Base-by-base conservation (phyloP, 2,113 vertebrate genomes). In the Phainopepla nitens region DNA sequence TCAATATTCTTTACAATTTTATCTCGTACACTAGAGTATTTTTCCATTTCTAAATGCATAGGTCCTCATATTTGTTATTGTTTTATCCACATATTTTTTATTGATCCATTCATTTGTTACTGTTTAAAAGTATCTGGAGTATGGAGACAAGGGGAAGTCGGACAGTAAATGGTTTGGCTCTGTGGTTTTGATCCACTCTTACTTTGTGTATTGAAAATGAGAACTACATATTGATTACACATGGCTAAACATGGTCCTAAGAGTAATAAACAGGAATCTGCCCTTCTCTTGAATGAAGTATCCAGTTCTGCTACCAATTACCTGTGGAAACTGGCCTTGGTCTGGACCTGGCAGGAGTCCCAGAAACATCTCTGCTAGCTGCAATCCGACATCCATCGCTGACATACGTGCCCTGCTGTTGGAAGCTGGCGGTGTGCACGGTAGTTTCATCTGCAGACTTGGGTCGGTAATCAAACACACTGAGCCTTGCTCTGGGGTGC, bases 321-420 rank as follows among this genome's bases (percentile, higher is more conserved):
- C 99, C 99, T 98, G 99, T 99, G 68, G 99, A 99, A 91, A 99
- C 99, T 1, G 99, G 99, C 91, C 99, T 98, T 2, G 98, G 98
- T 47, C 98, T 93, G 87, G 78, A 95, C 72, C 82, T 98, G 97
- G 71, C 98, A 95, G 41, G 94, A 58, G 89, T 93, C 22, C 83
- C 90, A 72, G 84, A 19, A 42, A 51, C 29, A 31, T 94, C 89
- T 22, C 96, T 87, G 58, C 94, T 94, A 22, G 96, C 94, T 33
- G 96, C 96, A 93, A 98, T 98, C 87, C 96, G 87, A 93, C 97
- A 97, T 92, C 96, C 98, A 54, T 98, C 97, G 36, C 82, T 42
- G 8, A 96, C 90, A 57, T 96, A 98, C 50, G 98, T 24, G 61
- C 97, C 98, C 41, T 97, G 95, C 9, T 87, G 90, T 1, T 98